These are phyloP conservation scores for Caenorhabditis doughertyi DNA, from an alignment of 2,888 invertebrate genomes.

Conservation along the genomic window DNA sequence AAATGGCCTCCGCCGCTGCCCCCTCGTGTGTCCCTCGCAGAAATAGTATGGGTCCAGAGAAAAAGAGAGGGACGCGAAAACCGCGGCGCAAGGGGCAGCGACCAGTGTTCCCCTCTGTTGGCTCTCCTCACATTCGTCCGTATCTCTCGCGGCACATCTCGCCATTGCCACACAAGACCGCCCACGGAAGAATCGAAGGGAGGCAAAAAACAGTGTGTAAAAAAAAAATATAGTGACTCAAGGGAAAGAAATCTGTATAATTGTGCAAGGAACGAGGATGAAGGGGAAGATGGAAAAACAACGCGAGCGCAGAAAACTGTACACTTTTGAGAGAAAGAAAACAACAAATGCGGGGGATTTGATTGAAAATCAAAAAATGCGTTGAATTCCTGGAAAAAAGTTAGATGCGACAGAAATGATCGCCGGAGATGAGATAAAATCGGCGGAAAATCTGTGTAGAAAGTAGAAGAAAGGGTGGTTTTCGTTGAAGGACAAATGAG, in stretches of 20 bases:
- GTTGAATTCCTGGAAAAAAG: neutral
- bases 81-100: slow-evolving; percentile 25
- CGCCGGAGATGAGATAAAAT: too few species aligned
- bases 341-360: neutral
- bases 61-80: slow-evolving; percentile 27
- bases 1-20: slow-evolving; percentile 51
- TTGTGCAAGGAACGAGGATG: neutral
- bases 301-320: neutral
- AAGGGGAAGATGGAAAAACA: neutral
- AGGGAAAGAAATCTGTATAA: slow-evolving; percentile 12
- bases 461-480: too few species aligned
- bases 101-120: slow-evolving; percentile 43
- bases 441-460: too few species aligned
- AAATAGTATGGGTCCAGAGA: slow-evolving; percentile 55
- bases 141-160: slow-evolving; percentile 53
- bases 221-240: slow-evolving; percentile 35
- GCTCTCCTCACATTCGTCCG: slow-evolving; percentile 41
- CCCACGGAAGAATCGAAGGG: slow-evolving; percentile 21
- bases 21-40: slow-evolving; percentile 34
- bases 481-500: neutral
- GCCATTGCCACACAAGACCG: slow-evolving; percentile 23
- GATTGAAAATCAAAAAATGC: neutral
- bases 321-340: neutral
- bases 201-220: slow-evolving; percentile 11
- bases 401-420: neutral